A percentile compares a stretch with the other conserved stretches of the same genome.
These are phyloP conservation scores for Clepsis dumicolana DNA, from an alignment of 2,888 invertebrate genomes.

Conservation along the genomic window DNA sequence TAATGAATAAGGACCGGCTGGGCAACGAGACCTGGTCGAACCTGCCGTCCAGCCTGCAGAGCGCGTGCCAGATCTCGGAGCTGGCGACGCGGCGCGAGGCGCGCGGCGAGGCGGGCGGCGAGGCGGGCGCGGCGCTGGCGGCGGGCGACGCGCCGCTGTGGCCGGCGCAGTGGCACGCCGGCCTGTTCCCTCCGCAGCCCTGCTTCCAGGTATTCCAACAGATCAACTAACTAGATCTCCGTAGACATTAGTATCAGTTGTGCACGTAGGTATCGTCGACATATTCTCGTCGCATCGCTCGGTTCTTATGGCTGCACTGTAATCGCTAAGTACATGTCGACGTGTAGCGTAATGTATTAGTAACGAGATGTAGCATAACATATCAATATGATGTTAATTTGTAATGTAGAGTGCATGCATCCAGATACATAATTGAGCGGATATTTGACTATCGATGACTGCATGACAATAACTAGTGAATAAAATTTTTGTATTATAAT, in stretches of 20 bases:
- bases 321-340: conserved; percentile 48
- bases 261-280: conserved; percentile 20
- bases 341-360: conserved; percentile 36
- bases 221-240: conserved; percentile 80
- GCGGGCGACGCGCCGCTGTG: conserved; percentile 71
- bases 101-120: conserved; percentile 50
- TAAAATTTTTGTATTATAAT: conserved; percentile 65
- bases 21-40: conserved; percentile 87
- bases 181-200: conserved; percentile 80
- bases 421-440: conserved; percentile 22
- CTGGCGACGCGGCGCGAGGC: conserved; percentile 63
- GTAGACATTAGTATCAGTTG: conserved; percentile 47
- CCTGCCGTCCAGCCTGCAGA: conserved; percentile 87
- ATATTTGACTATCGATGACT: conserved; percentile 54
- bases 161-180: conserved; percentile 77
- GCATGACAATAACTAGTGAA: conserved; percentile 85
- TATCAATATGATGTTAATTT: conserved; percentile 17
- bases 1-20: conserved; percentile 81
- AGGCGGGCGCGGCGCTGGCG: conserved; percentile 56
- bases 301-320: conserved; percentile 27
- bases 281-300: conserved; percentile 15
- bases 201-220: conserved; percentile 87
- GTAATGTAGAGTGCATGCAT: conserved; percentile 43
- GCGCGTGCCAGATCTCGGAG: conserved; percentile 88
- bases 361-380: conserved; percentile 29